Evolutionary conservation across 2,888 invertebrate genomes (phyloP), one percentile per base, ranked within the genome.

Genomic region (Tuta absoluta): DNA sequence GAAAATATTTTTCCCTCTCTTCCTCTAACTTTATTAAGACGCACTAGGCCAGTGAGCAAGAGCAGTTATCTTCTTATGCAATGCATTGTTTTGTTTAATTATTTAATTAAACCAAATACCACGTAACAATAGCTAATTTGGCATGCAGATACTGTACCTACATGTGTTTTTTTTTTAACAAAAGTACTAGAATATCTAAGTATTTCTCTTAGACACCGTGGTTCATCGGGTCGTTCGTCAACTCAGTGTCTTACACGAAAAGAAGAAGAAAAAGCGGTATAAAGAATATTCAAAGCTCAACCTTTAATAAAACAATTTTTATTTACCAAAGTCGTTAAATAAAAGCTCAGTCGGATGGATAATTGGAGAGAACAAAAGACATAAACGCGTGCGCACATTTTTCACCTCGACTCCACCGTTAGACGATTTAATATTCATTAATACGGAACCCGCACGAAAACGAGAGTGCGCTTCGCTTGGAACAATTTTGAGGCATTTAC

Each of bases 381-480:
- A 63, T 53, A 38, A 56, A 37, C 63, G 63, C 53, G 63, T 41
- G 28, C 51, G 24, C 56, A 23, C 17, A 23, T n/a, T n/a, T 11
- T 37, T 23, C n/a, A 51, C 28, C n/a, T n/a, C 33, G 10, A 41
- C 37, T 65, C 66, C 68, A 69, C 72, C 72, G 72, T 72, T 72
- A 72, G 63, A 51, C 64, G 62, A 66, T 69, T 66, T 66, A 66
- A 63, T 68, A 65, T 66, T 60, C 62, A 61, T 66, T 63, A 63
- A 62, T 64, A 64, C 65, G 65, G 62, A 58, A 23, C 51, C 45
- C 37, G n/a, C 10, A 41, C 24, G 60, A 56, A 64, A 62, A 56
- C 28, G 28, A 60, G 45, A 60, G 60, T 60, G 45, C 23, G 17
- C 7, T 11, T 2, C 51, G 12, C 21, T 23, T 53, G 14, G 23